phyloP scores from a whole-genome alignment of 1,140 invertebrate genomes.

The Colletes gigas region DNA sequence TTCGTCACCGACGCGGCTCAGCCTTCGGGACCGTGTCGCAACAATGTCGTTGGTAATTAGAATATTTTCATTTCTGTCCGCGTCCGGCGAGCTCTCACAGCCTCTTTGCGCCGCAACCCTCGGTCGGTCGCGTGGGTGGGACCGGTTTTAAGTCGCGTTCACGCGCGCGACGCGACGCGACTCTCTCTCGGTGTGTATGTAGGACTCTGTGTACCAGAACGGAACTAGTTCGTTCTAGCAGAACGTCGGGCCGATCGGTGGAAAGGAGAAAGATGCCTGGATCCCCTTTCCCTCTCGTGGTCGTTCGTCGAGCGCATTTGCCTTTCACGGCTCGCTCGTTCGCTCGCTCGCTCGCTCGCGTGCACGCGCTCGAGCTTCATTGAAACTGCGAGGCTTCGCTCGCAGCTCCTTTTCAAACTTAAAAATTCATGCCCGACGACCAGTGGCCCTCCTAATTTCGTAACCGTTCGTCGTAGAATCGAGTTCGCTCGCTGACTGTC shows the following conservation, averaged over 20 bases:
- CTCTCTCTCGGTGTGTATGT: slow-evolving; percentile 8
- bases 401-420: no score
- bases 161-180: slow-evolving; percentile 45
- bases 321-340: slow-evolving; percentile 39
- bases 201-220: slow-evolving; percentile 36
- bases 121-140: slow-evolving; percentile 57
- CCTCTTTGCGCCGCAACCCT: slow-evolving; percentile 25
- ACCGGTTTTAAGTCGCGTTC: slow-evolving; percentile 63
- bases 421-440: no score
- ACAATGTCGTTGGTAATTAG: slow-evolving; percentile 58
- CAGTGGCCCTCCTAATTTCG: no score
- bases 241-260: slow-evolving; percentile 17
- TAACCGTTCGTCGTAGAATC: no score
- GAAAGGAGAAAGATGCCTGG: slow-evolving; percentile 31
- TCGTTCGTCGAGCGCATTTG: slow-evolving; percentile 47
- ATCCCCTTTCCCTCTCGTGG: slow-evolving; percentile 33
- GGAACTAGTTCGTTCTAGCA: slow-evolving; percentile 56
- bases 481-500: no score
- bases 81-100: slow-evolving; percentile 26
- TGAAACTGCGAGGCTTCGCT: slow-evolving; percentile 14
- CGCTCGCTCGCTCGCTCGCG: not conserved
- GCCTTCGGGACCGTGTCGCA: slow-evolving; percentile 25
- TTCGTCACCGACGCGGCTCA: not conserved
- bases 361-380: slow-evolving; percentile 17
- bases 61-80: slow-evolving; percentile 60